Evolutionary conservation across 2,113 vertebrate genomes (phyloP), one percentile per base, ranked within the genome.

Genomic region (Pteronura brasiliensis): DNA sequence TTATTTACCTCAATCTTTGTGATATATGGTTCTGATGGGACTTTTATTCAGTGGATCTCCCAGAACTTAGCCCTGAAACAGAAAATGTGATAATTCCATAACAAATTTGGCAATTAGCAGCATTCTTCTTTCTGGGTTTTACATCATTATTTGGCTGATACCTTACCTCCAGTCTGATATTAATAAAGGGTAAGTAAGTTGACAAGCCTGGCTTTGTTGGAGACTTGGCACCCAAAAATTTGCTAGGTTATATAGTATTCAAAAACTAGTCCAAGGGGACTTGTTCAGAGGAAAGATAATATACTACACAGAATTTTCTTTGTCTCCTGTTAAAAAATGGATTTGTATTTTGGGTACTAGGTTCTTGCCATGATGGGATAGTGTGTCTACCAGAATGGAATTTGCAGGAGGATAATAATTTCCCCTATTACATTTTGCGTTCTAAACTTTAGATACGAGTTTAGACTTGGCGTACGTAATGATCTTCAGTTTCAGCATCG

Each of bases 41-140:
- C 49, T 76, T 92, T 77, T 25, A 34, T 76, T 90, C 69, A 36
- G 14, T 52, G 80, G 18, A 23, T 65, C 44, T 85, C 89, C 25
- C 71, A 55, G 95, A 84, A 67, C 67, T 96, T 89, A 95, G 74
- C 77, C 84, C 39, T 81, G 87, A 94, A 90, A 97, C 92, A 96
- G 96, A 97, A 97, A 97, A 97, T 98, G 96, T 93, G 96, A 84
- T 95, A 96, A 96, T 98, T 96, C 92, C 63, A 39, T 95, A 90
- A 97, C 95, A 97, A 95, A 97, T 97, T 77, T 98, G 92, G 79
- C 95, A 95, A 96, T 97, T 97, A 97, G 90, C 74, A 87, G 81
- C 67, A 77, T 96, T 96, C 77, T 29, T 97, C 82, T 74, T 92
- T 92, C 82, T 42, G 79, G 39, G 42, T 82, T 96, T 96, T 79